These are phyloP conservation scores for Boloria selene DNA, from an alignment of 2,888 invertebrate genomes.

Conservation along the genomic window DNA sequence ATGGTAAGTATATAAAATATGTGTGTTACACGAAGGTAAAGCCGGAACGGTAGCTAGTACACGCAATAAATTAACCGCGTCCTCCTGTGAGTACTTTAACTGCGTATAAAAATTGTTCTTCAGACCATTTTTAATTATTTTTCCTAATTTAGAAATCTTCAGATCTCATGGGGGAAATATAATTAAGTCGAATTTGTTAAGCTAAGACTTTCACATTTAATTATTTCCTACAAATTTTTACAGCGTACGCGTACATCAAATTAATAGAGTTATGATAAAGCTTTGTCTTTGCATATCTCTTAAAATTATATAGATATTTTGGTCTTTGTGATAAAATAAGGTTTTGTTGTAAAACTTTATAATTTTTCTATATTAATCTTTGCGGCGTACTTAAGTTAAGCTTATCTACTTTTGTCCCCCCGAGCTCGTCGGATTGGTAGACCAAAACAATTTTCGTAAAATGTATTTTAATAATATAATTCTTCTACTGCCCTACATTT, in stretches of 20 bases:
- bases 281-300: not conserved
- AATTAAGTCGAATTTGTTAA: conserved; percentile 9
- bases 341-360: too few species aligned
- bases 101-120: not conserved
- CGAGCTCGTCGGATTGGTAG: too few species aligned
- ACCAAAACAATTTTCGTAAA: not conserved
- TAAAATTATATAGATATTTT: not conserved
- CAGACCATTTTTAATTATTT: not conserved
- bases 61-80: too few species aligned
- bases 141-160: not conserved
- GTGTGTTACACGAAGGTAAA: too few species aligned
- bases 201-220: conserved; percentile 6
- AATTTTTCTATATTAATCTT: too few species aligned
- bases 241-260: not conserved
- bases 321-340: not conserved
- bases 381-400: too few species aligned
- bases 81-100: not conserved
- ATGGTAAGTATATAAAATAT: too few species aligned
- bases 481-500: too few species aligned
- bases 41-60: too few species aligned
- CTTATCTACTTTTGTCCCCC: too few species aligned
- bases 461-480: not conserved
- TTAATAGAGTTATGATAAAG: conserved; percentile 7
- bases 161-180: conserved; percentile 6
- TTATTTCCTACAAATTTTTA: conserved; percentile 12